Percentiles rank a stretch among this genome's conserved stretches.
Conservation (phyloP, 2,888 invertebrate species). For the Slavum lentiscoides region DNA sequence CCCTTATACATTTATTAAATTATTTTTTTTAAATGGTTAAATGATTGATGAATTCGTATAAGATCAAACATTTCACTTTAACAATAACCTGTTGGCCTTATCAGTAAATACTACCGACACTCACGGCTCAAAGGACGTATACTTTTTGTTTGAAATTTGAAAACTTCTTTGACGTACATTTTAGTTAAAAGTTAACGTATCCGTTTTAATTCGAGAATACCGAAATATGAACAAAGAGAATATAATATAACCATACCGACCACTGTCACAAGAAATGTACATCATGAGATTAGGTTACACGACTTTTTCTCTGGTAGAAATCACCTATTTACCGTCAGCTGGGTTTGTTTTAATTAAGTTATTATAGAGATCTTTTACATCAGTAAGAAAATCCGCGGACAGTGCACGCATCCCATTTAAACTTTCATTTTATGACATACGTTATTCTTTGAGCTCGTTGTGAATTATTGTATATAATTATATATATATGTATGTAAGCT, state of each 20-base stretch:
- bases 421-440: no score
- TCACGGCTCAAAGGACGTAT: constrained; percentile 4
- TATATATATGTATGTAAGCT: no score
- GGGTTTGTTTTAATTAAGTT: constrained; percentile 15
- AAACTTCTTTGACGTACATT: constrained; percentile 1
- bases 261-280: constrained; percentile 6
- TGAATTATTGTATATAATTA: no score
- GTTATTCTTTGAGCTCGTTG: no score
- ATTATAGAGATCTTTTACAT: neutral
- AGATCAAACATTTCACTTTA: neutral
- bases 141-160: neutral
- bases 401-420: no score
- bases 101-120: neutral
- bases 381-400: neutral
- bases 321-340: constrained; percentile 7
- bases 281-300: constrained; percentile 27
- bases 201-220: neutral
- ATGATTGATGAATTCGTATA: neutral
- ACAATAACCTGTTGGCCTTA: neutral
- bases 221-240: constrained; percentile 11
- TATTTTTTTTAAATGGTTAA: neutral
- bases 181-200: neutral
- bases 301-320: constrained; percentile 12
- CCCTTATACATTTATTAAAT: no score
- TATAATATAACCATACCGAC: constrained; percentile 12